Conservation (phyloP, 2,113 vertebrate species). For the Lasiurus borealis region DNA sequence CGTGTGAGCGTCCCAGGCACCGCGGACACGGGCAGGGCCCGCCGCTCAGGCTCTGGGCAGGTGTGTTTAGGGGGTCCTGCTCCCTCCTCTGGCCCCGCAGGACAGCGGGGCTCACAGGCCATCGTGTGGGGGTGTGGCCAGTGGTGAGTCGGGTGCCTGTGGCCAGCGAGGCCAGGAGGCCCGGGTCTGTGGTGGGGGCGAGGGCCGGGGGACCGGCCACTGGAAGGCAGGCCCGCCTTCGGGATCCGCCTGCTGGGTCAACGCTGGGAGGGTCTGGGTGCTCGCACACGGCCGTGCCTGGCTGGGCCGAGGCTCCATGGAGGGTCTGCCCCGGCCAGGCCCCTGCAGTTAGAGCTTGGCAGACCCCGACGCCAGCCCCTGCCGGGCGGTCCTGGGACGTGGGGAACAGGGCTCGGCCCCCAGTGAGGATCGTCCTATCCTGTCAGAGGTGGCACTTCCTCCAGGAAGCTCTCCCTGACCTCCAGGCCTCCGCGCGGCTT, state of each 20-base stretch:
- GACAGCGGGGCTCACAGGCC: neutral
- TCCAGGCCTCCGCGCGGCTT: neutral
- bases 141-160: neutral
- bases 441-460: neutral
- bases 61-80: neutral
- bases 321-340: too few species aligned
- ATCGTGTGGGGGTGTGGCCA: neutral
- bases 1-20: rapidly evolving
- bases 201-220: neutral
- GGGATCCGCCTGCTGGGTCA: neutral
- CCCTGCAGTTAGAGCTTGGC: too few species aligned
- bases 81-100: neutral
- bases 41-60: neutral
- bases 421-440: neutral
- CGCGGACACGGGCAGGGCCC: rapidly evolving
- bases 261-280: too few species aligned
- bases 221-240: rapidly evolving
- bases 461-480: neutral
- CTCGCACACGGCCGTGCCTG: rapidly evolving
- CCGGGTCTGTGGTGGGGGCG: neutral
- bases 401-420: too few species aligned
- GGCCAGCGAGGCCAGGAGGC: neutral
- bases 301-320: neutral
- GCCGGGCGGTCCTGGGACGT: too few species aligned
- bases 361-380: neutral